Evolutionary conservation across 2,888 invertebrate species (phyloP), one percentile per base, ranked within the genome.

Genomic region (Carcina quercana): DNA sequence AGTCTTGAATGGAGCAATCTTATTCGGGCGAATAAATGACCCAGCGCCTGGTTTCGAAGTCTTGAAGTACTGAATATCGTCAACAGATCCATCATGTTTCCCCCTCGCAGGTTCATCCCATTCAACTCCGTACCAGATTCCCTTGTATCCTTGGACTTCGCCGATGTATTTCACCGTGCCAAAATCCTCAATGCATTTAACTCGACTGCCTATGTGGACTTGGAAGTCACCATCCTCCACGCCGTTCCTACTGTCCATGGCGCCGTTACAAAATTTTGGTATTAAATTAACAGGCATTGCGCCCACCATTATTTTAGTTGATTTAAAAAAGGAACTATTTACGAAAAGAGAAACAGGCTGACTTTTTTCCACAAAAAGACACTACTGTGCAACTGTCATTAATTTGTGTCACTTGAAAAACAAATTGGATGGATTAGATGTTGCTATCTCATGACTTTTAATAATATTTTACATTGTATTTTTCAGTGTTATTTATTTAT

Each of bases 41-140:
- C 96, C 97, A 24, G 96, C 91, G 2, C 87, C 92, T n/a, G 91
- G 88, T 61, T 89, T 85, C 28, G 88, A 87, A 0, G 93, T 67
- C 59, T 87, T 84, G 67, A 97, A 98, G 70, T 97, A 98, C 44
- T 89, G 87, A 27, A 88, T 78, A 27, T 91, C 94, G 42, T 95
- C 89, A 24, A 96, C 88, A 25, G 86, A 87, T 0, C 98, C 98
- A 82, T 96, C 90, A 62, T 98, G 98, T 68, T 96, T 97, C 1
- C 98, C 98, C 52, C 98, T 86, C 5, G 80, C 73, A 2, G 89
- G 86, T 53, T 96, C 91, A 67, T 98, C 98, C 98, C 98, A 98
- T 65, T 98, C 98, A n/a, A 98, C 88, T 1, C 98, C 98, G 34
- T 95, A 84, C 98, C 97, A 98, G 15, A 82, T 62, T 25, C 93